Conservation (phyloP, 2,888 invertebrate genomes). For the Eledona agricola region DNA sequence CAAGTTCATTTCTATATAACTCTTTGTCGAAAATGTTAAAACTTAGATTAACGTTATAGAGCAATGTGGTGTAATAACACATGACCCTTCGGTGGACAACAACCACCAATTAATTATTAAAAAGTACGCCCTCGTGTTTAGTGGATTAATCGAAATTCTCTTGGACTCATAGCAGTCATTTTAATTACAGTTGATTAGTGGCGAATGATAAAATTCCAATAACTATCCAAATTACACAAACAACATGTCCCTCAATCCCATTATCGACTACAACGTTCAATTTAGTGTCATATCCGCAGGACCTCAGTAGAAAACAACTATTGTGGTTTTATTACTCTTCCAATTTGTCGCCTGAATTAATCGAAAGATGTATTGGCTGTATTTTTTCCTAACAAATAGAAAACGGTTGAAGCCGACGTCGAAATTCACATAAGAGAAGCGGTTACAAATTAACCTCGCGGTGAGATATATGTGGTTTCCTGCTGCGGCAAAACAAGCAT, state of each 20-base stretch:
- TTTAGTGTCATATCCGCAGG: too few relatives aligned
- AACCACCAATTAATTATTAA: too few relatives aligned
- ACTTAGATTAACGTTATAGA: too few relatives aligned
- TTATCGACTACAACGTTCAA: constrained; percentile 13
- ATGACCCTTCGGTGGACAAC: too few relatives aligned
- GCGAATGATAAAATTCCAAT: constrained; percentile 17
- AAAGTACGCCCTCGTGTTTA: too few relatives aligned
- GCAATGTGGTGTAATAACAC: too few relatives aligned
- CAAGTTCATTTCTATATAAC: too few relatives aligned
- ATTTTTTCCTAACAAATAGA: constrained; percentile 47
- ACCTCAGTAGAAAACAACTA: too few relatives aligned
- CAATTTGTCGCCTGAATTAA: constrained; percentile 17
- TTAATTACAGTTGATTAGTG: constrained; percentile 22
- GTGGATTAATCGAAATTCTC: too few relatives aligned
- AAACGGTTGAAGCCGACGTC: constrained; percentile 46
- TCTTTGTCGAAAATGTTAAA: too few relatives aligned
- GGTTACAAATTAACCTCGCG: constrained; percentile 50
- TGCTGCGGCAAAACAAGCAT: constrained; percentile 46
- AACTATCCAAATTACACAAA: constrained; percentile 18
- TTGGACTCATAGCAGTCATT: constrained; percentile 11
- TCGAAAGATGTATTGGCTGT: constrained; percentile 45
- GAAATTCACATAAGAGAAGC: constrained; percentile 43
- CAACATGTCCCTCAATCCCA: constrained; percentile 7
- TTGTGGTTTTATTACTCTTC: too few relatives aligned
- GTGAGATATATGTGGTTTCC: constrained; percentile 51